Conservation (phyloP, 2,888 invertebrate genomes). For the Caenorhabditis virilis region DNA sequence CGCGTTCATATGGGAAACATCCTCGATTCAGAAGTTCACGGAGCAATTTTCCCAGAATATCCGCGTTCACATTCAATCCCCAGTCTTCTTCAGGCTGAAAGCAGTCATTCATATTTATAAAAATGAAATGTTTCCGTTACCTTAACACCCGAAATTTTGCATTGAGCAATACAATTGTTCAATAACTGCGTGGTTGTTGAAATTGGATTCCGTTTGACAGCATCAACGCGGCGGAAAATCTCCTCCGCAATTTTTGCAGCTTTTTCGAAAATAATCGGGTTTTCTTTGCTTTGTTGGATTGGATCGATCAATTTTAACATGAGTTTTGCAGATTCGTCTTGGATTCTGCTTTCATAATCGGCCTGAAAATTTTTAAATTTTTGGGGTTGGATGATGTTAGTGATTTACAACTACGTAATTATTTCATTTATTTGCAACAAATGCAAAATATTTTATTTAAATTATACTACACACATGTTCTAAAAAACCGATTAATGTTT, state of each 20-base stretch:
- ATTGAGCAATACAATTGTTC: constrained; percentile 37
- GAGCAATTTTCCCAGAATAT: constrained; percentile 11
- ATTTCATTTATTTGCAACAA: background rate
- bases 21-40: constrained; percentile 12
- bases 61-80: constrained; percentile 11
- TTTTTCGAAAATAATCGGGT: constrained; percentile 3
- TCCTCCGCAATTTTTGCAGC: constrained; percentile 29
- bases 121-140: constrained; percentile 1
- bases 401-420: background rate
- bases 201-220: constrained; percentile 33
- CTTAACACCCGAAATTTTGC: constrained; percentile 22
- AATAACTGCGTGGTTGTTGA: constrained; percentile 37
- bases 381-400: no score
- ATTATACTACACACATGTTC: no score
- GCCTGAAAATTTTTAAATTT: no score
- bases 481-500: no score
- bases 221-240: constrained; percentile 25
- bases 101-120: background rate
- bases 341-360: constrained; percentile 27
- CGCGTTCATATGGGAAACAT: constrained; percentile 12
- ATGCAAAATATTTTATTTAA: no score
- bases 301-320: constrained; percentile 21
- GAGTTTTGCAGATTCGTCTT: constrained; percentile 26
- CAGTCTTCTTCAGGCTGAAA: constrained; percentile 32
- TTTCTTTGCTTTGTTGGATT: constrained; percentile 8